Base-by-base conservation (phyloP, 2,797 vertebrate genomes). In the Danionella dracula region DNA sequence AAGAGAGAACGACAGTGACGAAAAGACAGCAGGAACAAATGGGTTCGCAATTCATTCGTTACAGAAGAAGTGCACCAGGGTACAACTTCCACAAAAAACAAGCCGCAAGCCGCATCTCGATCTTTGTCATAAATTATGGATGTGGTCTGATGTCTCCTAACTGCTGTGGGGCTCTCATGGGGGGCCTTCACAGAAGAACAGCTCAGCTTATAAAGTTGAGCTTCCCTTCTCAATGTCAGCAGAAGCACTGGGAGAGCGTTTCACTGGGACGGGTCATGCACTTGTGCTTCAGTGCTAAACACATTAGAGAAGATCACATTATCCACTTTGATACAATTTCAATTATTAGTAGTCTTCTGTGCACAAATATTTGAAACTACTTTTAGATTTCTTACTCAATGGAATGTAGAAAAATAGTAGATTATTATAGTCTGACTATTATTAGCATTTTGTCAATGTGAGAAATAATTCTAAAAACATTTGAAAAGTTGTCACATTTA, bases 121-220 rank as follows among this genome's bases (percentile, higher is more conserved):
- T 79, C 66, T 58, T 51, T 17, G 51, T 44, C 55, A 68, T 76
- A 31, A 76, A 76, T 76, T 68, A 76, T 75, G 61, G 42, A 79
- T 71, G 69, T 53, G 70, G 61, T 68, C 70, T 75, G 70, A 74
- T 72, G 55, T 67, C 72, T 53, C 54, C 45, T 72, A 76, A 76
- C 71, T 70, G 68, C 71, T 61, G 41, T 40, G 31, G 41, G 38
- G 51, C 66, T 66, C 76, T 72, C 71, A 20, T 29, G 55, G 63
- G 71, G 41, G 10, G 40, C 46, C 40, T 19, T 13, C 58, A 45
- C 66, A 17, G 21, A 51, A 70, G 46, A 66, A 49, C 20, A 70
- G 50, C 50, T 17, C 8, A 57, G 72, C 66, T 65, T 56, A 29
- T 32, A 50, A 27, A 37, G 23, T 48, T 20, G 37, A 55, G 49